A percentile compares a stretch with the other conserved stretches of the same genome.
Conservation (phyloP, 2,888 invertebrate genomes). For the Timema podura region DNA sequence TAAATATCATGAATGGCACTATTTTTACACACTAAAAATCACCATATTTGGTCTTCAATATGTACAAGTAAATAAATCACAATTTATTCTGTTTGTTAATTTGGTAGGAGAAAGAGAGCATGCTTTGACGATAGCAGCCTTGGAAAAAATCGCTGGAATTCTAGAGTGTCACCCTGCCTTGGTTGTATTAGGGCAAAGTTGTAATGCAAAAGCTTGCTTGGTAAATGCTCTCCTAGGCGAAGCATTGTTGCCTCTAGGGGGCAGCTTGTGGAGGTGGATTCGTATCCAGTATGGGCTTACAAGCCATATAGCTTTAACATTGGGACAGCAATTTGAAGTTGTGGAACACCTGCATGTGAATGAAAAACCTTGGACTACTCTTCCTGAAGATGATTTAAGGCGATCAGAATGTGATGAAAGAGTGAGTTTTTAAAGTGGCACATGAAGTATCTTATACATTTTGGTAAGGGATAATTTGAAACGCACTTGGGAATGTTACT, state of each 20-base stretch:
- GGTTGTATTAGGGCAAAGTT: conserved; percentile 67
- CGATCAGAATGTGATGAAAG: conserved; percentile 53
- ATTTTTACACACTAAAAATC: no score
- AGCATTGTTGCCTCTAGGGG: conserved; percentile 55
- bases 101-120: no score
- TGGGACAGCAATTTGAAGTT: conserved; percentile 67
- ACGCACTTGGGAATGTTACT: no score
- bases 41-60: no score
- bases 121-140: no score
- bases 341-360: conserved; percentile 67
- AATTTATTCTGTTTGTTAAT: no score
- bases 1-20: no score
- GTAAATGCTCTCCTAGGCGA: conserved; percentile 68
- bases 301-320: conserved; percentile 57
- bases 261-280: conserved; percentile 44
- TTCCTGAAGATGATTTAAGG: conserved; percentile 61
- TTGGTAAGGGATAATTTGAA: no score
- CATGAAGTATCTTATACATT: no score
- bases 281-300: conserved; percentile 56
- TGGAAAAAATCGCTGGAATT: conserved; percentile 25
- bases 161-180: conserved; percentile 59
- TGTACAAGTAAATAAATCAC: no score
- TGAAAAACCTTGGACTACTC: conserved; percentile 62
- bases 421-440: background rate
- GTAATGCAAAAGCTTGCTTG: conserved; percentile 64